Conservation (phyloP, 2,113 vertebrate genomes). For the Dendropsophus ebraccatus region DNA sequence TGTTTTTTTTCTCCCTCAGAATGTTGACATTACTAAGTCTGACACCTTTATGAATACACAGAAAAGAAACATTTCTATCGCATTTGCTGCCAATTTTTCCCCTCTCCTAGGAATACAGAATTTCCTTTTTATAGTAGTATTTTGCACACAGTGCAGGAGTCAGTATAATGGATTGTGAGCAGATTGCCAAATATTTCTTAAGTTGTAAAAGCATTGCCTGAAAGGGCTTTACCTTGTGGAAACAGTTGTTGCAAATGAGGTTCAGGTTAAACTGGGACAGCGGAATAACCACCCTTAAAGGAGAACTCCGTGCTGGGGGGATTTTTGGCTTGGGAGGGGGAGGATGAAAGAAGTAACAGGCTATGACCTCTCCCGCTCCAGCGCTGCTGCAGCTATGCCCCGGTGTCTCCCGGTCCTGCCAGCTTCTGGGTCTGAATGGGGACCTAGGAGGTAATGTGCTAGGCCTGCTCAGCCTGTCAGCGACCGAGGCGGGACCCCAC, state of each 20-base stretch:
- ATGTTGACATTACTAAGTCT: not conserved
- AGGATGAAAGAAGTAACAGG: too few relatives aligned
- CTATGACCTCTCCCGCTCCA: too few relatives aligned
- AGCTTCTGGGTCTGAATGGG: too few relatives aligned
- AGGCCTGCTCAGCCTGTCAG: too few relatives aligned
- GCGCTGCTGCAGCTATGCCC: too few relatives aligned
- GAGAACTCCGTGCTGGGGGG: too few relatives aligned
- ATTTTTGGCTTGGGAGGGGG: too few relatives aligned
- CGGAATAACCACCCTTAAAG: not conserved
- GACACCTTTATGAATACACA: slow-evolving; percentile 31
- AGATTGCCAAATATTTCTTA: slow-evolving; percentile 1
- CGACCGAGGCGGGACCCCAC: too few relatives aligned
- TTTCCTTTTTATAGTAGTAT: slow-evolving; percentile 49
- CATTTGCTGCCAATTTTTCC: slow-evolving; percentile 2
- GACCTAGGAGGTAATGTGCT: too few relatives aligned
- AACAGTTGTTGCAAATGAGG: slow-evolving; percentile 66
- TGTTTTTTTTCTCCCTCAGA: not conserved
- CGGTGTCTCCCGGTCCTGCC: too few relatives aligned
- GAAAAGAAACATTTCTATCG: slow-evolving; percentile 6
- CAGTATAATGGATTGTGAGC: not conserved
- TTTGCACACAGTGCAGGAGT: slow-evolving; percentile 60
- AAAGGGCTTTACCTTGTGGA: slow-evolving; percentile 55
- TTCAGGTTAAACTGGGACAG: slow-evolving; percentile 48
- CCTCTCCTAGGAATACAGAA: not conserved
- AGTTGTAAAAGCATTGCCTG: not conserved